Evolutionary conservation across 2,888 invertebrate genomes (phyloP).

Genomic region (Eristalinus aeneus): DNA sequence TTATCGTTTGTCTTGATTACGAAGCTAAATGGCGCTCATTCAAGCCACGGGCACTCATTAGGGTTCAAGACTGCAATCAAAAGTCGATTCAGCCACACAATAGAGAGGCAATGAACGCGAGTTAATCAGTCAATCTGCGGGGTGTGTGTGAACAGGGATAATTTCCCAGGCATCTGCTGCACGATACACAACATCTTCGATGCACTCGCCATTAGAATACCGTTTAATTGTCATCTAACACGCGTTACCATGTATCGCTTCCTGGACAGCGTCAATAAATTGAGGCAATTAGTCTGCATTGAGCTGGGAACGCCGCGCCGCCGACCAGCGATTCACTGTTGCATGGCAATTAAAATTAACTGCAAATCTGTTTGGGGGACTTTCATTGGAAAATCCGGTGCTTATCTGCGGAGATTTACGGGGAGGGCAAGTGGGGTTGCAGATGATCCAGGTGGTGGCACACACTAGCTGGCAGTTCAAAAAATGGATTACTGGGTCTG

Average conservation of each 20-base stretch:
- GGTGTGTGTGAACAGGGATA: background rate
- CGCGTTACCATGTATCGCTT: slow-evolving; percentile 28
- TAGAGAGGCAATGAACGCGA: background rate
- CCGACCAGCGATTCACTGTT: background rate
- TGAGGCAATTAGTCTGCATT: slow-evolving; percentile 50
- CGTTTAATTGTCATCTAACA: slow-evolving; percentile 40
- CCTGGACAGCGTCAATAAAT: slow-evolving; percentile 4
- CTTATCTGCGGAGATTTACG: background rate
- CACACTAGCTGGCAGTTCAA: background rate
- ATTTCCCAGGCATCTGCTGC: background rate
- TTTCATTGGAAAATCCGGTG: slow-evolving; percentile 4
- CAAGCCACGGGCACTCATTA: background rate
- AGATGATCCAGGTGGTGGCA: background rate
- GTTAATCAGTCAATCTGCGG: slow-evolving; percentile 12
- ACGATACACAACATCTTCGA: background rate
- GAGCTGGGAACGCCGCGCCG: background rate
- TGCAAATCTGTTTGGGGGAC: slow-evolving; percentile 15
- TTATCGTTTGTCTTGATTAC: background rate
- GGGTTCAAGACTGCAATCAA: background rate
- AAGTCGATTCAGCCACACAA: background rate
- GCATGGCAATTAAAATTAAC: slow-evolving; percentile 39
- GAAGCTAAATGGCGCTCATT: background rate
- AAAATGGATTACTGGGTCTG: background rate
- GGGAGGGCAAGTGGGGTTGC: background rate
- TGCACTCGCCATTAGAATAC: slow-evolving; percentile 38